These are phyloP conservation scores for Anorthoa munda DNA, from an alignment of 2,888 invertebrate genomes.

Conservation along the genomic window DNA sequence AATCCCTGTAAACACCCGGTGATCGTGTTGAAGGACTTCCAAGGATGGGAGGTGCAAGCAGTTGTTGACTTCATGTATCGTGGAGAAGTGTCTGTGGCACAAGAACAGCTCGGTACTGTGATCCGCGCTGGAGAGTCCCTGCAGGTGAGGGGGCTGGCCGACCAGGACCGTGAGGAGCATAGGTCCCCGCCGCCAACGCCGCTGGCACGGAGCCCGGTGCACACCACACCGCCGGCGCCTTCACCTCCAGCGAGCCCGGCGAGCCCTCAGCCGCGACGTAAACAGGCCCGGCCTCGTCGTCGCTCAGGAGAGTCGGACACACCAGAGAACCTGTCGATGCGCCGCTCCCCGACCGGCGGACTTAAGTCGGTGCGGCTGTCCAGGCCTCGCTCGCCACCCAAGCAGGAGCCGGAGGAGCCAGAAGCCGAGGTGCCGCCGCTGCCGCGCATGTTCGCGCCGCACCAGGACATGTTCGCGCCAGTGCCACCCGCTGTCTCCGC, in stretches of 20 bases:
- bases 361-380: constrained; percentile 86
- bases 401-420: constrained; percentile 84
- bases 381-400: constrained; percentile 84
- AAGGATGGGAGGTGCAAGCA: constrained; percentile 96
- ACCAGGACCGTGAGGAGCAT: constrained; percentile 90
- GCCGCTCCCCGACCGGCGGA: constrained; percentile 87
- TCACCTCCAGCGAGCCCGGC: constrained; percentile 91
- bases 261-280: constrained; percentile 95
- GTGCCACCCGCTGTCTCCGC: constrained; percentile 93
- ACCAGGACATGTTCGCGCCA: constrained; percentile 93
- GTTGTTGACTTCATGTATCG: constrained; percentile 98
- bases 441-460: constrained; percentile 90
- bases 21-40: constrained; percentile 97
- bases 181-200: constrained; percentile 84
- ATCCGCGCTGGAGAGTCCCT: constrained; percentile 97
- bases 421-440: constrained; percentile 90
- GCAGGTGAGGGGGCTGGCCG: constrained; percentile 95
- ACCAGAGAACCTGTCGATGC: constrained; percentile 92
- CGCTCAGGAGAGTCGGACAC: constrained; percentile 94
- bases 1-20: constrained; percentile 98
- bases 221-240: constrained; percentile 84
- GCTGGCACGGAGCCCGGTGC: constrained; percentile 86
- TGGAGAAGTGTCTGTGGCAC: constrained; percentile 97
- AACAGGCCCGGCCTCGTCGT: constrained; percentile 96
- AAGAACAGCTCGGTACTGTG: constrained; percentile 95